Conservation (phyloP, 2,113 vertebrate genomes). For the Neomonachus schauinslandi region DNA sequence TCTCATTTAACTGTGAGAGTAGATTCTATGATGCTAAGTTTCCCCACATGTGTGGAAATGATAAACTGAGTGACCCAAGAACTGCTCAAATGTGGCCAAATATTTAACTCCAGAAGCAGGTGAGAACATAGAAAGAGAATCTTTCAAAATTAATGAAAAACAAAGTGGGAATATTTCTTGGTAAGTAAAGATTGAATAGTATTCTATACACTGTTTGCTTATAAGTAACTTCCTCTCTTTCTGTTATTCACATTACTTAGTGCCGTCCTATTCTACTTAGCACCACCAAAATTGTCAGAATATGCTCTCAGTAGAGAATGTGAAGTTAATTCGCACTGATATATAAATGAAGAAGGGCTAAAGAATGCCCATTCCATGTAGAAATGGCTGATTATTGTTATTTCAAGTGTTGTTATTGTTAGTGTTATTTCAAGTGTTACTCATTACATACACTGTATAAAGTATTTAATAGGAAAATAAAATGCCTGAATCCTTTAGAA, state of each 20-base stretch:
- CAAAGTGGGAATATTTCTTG: neutral
- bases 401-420: neutral
- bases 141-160: neutral
- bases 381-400: neutral
- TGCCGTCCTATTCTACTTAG: neutral
- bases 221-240: neutral
- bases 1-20: neutral
- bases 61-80: neutral
- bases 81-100: neutral
- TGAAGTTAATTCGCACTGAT: neutral
- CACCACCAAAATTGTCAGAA: neutral
- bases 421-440: neutral
- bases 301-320: neutral
- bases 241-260: neutral
- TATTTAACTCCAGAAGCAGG: neutral
- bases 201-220: neutral
- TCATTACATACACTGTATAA: neutral
- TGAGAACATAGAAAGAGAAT: neutral
- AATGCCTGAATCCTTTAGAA: neutral
- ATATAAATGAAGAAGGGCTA: neutral
- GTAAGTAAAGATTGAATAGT: neutral
- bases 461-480: neutral
- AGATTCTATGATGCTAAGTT: neutral
- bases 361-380: neutral
- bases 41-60: neutral